Base-by-base conservation (phyloP, 2,113 vertebrate species). In the Cynocephalus volans region DNA sequence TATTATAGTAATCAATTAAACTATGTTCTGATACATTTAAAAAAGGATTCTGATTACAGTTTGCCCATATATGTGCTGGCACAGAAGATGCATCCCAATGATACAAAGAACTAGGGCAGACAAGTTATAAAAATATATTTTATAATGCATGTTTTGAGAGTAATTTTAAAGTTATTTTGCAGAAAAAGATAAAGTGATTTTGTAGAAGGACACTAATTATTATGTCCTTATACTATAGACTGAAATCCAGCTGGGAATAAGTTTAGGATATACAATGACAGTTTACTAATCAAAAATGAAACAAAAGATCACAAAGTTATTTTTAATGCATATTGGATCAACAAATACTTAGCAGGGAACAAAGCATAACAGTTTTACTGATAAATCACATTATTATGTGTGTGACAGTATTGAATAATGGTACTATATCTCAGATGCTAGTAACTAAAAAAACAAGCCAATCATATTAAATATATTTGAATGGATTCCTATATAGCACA, bases 281-380 rank as follows among this genome's bases (percentile, higher is more conserved):
- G 24, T 14, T 67, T 90, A 58, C 24, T 95, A 60, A 58, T 28
- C 64, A 93, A 90, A 95, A 94, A 82, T 69, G 96, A 97, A 89
- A 82, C 28, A 50, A 17, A 77, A 64, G 28, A 85, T 26, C 24
- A 58, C 33, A 52, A 75, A 82, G 24, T 62, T 83, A 72, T 54
- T 88, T 90, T 92, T 52, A 72, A 94, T 83, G 45, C 18, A 58
- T 48, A 84, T 3, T 83, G 7, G 5, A 75, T 69, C 41, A 84
- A 65, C 28, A 95, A 76, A 73, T 72, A 80, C 13, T 65, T 92
- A 75, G 65, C 23, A 81, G 19, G 19, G 4, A 87, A 82, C 14
- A 93, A 90, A 70, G 36, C 36, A 87, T 9, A 95, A 48, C 58
- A 62, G 95, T 80, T 69, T 94, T 75, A 54, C 69, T 90, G 24